These are phyloP conservation scores for Heliconius congener DNA, from an alignment of 1,140 invertebrate species.

Conservation along the genomic window DNA sequence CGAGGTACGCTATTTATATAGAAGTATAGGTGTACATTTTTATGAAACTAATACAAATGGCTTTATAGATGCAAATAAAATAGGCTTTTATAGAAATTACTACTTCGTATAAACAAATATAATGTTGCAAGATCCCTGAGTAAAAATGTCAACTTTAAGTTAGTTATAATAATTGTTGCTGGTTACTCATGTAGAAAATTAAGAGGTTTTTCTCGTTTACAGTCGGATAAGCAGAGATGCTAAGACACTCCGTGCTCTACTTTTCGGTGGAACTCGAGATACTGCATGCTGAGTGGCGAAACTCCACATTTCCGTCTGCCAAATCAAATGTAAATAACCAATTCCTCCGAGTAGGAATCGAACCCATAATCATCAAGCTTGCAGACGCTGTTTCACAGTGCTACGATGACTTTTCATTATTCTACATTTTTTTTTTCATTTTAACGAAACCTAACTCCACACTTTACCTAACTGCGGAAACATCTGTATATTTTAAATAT, in stretches of 20 bases:
- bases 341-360: neutral
- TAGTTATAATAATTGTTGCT: too few species aligned
- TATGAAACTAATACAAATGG: neutral
- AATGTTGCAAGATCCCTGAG: too few species aligned
- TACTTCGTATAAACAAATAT: too few species aligned
- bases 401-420: neutral
- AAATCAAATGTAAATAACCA: neutral
- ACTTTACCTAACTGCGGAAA: neutral
- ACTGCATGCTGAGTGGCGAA: neutral
- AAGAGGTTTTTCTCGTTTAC: too few species aligned
- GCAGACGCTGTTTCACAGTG: too few species aligned
- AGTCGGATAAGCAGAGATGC: too few species aligned
- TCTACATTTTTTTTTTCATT: neutral
- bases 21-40: neutral
- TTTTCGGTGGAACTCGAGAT: neutral
- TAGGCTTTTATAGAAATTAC: too few species aligned
- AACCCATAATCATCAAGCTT: neutral
- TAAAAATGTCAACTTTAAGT: too few species aligned
- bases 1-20: constrained; percentile 10
- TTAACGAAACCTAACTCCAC: neutral
- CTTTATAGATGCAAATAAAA: neutral
- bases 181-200: too few species aligned
- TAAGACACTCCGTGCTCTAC: neutral
- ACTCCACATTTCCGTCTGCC: neutral
- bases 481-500: constrained; percentile 7